phyloP scores from a whole-genome alignment of 2,797 vertebrate genomes.

The Eulemur rubriventer region DNA sequence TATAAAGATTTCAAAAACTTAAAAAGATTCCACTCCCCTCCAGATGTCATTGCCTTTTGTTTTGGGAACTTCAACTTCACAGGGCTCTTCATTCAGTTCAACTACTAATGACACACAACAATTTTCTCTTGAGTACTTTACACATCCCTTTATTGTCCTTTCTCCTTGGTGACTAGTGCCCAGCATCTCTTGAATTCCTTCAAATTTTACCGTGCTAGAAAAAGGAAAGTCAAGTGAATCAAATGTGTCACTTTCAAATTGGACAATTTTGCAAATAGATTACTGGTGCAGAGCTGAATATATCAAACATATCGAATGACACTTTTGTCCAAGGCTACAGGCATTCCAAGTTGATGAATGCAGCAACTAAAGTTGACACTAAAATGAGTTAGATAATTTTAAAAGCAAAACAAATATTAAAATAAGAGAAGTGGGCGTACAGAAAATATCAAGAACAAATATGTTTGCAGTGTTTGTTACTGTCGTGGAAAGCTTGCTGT shows the following conservation, averaged over 20 bases:
- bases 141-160: constrained; percentile 27
- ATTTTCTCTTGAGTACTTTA: constrained; percentile 62
- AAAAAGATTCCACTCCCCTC: constrained; percentile 16
- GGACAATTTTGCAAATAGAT: constrained; percentile 73
- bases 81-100: constrained; percentile 52
- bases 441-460: constrained; percentile 49
- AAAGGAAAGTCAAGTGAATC: constrained; percentile 67
- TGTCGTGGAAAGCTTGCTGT: background rate
- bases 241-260: constrained; percentile 76
- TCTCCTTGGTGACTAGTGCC: constrained; percentile 37
- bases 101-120: constrained; percentile 24
- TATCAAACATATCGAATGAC: constrained; percentile 26
- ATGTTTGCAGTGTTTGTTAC: constrained; percentile 25
- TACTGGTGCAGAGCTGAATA: constrained; percentile 47
- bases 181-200: constrained; percentile 56
- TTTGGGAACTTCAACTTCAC: constrained; percentile 39
- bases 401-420: constrained; percentile 58
- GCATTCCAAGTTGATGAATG: constrained; percentile 52
- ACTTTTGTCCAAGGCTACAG: background rate
- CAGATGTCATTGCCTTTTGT: constrained; percentile 45
- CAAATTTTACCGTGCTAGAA: constrained; percentile 56
- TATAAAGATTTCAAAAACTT: constrained; percentile 25
- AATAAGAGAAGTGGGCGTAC: constrained; percentile 43
- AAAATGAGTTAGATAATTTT: constrained; percentile 63
- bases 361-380: constrained; percentile 60